Evolutionary conservation across 2,113 vertebrate species (phyloP).

Genomic region (Tilapia sparmanii): DNA sequence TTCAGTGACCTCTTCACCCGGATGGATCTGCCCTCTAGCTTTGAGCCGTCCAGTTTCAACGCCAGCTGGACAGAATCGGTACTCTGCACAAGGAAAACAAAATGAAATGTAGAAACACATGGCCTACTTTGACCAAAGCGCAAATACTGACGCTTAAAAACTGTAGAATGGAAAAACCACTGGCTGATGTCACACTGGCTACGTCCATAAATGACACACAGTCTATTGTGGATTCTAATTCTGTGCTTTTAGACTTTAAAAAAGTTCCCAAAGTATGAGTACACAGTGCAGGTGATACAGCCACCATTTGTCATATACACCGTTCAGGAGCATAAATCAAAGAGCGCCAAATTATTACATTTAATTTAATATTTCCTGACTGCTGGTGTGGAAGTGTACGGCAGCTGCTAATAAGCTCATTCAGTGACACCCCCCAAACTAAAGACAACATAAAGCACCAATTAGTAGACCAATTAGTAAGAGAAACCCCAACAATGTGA

Average conservation of each 20-base stretch:
- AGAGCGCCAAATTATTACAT: not conserved
- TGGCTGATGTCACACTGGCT: not conserved
- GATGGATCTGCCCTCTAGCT: constrained; percentile 78
- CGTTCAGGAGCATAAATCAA: not conserved
- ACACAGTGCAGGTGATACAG: not conserved
- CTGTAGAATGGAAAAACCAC: not conserved
- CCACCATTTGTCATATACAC: not conserved
- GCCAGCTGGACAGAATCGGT: constrained; percentile 86
- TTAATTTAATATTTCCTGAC: not conserved
- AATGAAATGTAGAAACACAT: not conserved
- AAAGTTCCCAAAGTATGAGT: not conserved
- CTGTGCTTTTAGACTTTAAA: not conserved
- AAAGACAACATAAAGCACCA: not conserved
- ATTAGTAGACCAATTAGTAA: not conserved
- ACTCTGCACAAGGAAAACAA: constrained; percentile 59
- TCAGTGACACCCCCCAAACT: not conserved
- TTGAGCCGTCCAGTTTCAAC: constrained; percentile 79
- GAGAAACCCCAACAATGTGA: not conserved
- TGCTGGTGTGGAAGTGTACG: not conserved
- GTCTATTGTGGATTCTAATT: not conserved
- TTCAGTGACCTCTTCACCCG: constrained; percentile 78
- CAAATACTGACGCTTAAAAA: not conserved
- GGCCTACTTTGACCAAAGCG: not conserved
- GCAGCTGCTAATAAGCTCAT: not conserved
- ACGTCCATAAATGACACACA: not conserved